A percentile compares a stretch with the other conserved stretches of the same genome.
phyloP scores from a whole-genome alignment of 1,140 invertebrate genomes.

The Bombyx mandarina region DNA sequence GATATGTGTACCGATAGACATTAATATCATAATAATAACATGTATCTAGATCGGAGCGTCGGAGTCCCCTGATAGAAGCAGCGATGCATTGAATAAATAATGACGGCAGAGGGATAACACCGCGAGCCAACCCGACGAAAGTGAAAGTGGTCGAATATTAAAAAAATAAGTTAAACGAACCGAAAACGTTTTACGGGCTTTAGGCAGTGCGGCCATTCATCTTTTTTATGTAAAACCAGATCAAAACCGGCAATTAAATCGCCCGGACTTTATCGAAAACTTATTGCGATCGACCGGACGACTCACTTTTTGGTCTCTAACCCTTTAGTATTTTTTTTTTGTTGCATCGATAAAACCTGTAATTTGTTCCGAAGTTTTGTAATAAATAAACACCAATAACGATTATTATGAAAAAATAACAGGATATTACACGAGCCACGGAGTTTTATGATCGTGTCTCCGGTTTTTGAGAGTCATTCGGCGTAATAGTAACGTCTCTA shows the following conservation, averaged over 20 bases:
- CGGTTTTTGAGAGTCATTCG: conserved; percentile 33
- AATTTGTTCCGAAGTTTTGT: conserved; percentile 63
- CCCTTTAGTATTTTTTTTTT: conserved; percentile 62
- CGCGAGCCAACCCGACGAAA: conserved; percentile 35
- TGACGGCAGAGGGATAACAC: conserved; percentile 27
- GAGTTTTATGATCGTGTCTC: conserved; percentile 51
- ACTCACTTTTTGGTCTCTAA: conserved; percentile 67
- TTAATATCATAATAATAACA: conserved; percentile 29
- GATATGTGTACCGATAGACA: not conserved
- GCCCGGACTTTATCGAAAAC: conserved; percentile 68
- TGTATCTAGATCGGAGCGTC: conserved; percentile 55
- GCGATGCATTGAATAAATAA: conserved; percentile 52
- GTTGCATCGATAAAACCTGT: conserved; percentile 60
- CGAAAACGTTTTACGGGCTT: conserved; percentile 53
- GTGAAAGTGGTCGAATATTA: conserved; percentile 58
- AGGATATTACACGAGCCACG: conserved; percentile 57
- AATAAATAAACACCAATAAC: conserved; percentile 71
- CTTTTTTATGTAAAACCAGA: conserved; percentile 70
- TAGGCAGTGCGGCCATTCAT: conserved; percentile 59
- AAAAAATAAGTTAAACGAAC: conserved; percentile 49
- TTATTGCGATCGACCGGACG: conserved; percentile 68
- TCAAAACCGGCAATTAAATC: conserved; percentile 70
- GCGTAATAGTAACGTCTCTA: conserved; percentile 62
- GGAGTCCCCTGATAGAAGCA: conserved; percentile 23
- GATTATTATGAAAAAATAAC: conserved; percentile 70